Base-by-base conservation (phyloP, 2,797 vertebrate genomes). In the Ibycter americanus region DNA sequence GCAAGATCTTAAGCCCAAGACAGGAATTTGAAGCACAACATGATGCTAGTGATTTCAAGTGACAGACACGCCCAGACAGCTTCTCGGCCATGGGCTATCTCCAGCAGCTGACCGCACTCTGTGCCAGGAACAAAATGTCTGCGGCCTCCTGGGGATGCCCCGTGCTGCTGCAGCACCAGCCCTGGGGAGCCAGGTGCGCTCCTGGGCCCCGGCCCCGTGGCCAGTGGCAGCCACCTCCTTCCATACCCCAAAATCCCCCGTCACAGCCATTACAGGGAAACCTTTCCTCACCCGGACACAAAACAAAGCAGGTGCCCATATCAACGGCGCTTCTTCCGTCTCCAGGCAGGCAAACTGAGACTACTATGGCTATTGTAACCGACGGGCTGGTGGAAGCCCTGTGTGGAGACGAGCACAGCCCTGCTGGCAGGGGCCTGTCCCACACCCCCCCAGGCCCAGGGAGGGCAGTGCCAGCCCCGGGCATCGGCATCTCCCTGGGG, bases 351-450 rank as follows among this genome's bases (percentile, higher is more conserved):
- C 51, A 61, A 32, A n/a, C 11, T 25, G 63, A 42, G 62, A 4
- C 20, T n/a, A 5, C 63, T 26, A 2, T 11, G 58, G 59, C 47
- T 1, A 1, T 20, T 73, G 67, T n/a, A 31, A 15, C 4, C 2
- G 0, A 20, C 0, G 0, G 54, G 32, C 34, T 42, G 22, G 22
- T 42, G 67, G 65, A 61, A 85, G 47, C 12, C 70, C 38, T 29
- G n/a, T 0, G 0, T 1, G 21, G 46, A 47, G 58, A 11, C 13
- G 19, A 56, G n/a, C 23, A 20, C 1, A 2, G 26, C 36, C 46
- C 62, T 1, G 0, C 49, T 8, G 2, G 1, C 1, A 3, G 26
- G 22, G 14, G 2, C 31, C 29, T 58, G 32, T 47, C 49, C 40
- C 78, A n/a, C 2, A 42, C 44, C 6, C 58, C 34, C 2, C 0